Evolutionary conservation across 2,797 vertebrate genomes (phyloP), one percentile per base, ranked within the genome.

Genomic region (Sebastes steindachneri): DNA sequence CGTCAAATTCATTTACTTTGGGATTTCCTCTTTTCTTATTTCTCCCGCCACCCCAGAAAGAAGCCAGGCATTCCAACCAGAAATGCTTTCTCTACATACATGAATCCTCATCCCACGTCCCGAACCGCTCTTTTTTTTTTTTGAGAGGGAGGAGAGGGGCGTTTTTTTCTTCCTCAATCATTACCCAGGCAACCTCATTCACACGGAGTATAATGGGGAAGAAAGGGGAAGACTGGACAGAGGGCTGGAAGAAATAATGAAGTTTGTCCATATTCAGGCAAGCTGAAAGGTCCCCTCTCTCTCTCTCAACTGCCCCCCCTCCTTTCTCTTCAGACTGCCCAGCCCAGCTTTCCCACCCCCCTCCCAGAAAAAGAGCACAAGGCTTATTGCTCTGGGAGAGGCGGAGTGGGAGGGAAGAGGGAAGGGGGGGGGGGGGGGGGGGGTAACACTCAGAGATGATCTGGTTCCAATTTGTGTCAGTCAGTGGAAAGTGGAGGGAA

Each of bases 231-330:
- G 96, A 95, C 94, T 95, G 95, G 94, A 96, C 95, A 91, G 92
- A 95, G 95, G 91, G 93, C 88, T 89, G 92, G 92, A 93, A 93
- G 94, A 96, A 95, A 95, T 96, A 96, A 96, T 96, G 95, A 96
- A 96, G 95, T 96, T 96, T 96, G 95, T 96, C 95, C 95, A 96
- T 96, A 96, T 96, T 96, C 96, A 96, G 93, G 92, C 92, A 31
- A 87, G 88, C 95, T 96, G 93, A 96, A 96, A 96, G 95, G 91
- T 91, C 84, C 90, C 88, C 87, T 79, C 92, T 86, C 90, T 85
- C 92, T 83, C 92, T 89, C 93, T 91, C 92, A 80, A 86, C 57
- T 92, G 68, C 82, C 84, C 84, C 89, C 87, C 90, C 87, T 84
- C 85, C 76, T 90, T 84, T 92, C 92, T 90, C 90, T 89, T 78